Conservation (phyloP, 2,888 invertebrate genomes). For the Alsophila aescularia region DNA sequence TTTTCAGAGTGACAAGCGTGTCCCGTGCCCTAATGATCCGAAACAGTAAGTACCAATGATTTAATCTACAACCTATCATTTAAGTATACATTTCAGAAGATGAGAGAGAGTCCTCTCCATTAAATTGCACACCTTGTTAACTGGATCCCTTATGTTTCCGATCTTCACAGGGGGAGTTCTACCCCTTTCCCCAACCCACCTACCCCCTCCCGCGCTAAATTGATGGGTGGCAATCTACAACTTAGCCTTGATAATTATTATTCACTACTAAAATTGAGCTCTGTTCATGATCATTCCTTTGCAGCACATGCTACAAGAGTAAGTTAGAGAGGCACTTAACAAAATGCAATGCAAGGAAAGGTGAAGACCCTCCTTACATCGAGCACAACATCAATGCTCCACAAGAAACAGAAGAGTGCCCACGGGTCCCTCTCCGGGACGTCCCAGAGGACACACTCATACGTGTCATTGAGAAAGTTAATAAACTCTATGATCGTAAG, state of each 20-base stretch:
- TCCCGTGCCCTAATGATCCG: conserved; percentile 89
- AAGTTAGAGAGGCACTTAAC: conserved; percentile 88
- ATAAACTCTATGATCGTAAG: conserved; percentile 71
- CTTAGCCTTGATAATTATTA: too few relatives aligned
- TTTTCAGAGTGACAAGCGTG: conserved; percentile 76
- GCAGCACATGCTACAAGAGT: conserved; percentile 87
- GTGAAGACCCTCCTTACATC: conserved; percentile 80
- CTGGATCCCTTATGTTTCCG: too few relatives aligned
- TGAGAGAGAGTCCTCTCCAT: too few relatives aligned
- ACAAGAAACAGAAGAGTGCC: conserved; percentile 40
- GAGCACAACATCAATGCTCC: conserved; percentile 77
- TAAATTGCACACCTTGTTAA: too few relatives aligned
- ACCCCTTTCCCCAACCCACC: too few relatives aligned
- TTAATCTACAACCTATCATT: background rate
- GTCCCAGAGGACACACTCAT: conserved; percentile 56
- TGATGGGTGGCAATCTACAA: too few relatives aligned
- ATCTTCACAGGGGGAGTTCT: too few relatives aligned
- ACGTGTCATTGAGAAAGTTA: conserved; percentile 68
- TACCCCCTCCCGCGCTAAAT: too few relatives aligned
- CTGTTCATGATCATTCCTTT: conserved; percentile 43
- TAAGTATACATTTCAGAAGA: too few relatives aligned
- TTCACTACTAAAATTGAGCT: background rate
- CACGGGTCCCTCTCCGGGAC: conserved; percentile 57
- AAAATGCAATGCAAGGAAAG: conserved; percentile 88
- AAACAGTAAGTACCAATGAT: conserved; percentile 85